These are phyloP conservation scores for Agrotis segetum DNA, from an alignment of 2,888 invertebrate species.

Conservation along the genomic window DNA sequence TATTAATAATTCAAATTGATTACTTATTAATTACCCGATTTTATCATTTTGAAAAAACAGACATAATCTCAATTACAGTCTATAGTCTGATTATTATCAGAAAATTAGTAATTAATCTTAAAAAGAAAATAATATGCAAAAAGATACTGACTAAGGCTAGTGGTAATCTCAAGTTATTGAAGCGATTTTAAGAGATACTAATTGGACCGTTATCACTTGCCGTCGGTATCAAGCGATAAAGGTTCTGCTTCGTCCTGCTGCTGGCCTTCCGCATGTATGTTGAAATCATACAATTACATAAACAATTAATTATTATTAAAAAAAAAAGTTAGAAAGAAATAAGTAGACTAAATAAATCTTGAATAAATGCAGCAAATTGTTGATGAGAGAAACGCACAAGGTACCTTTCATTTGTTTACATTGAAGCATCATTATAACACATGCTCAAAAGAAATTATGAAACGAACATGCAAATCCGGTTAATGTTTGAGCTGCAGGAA, in stretches of 20 bases:
- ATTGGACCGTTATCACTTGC: slow-evolving; percentile 37
- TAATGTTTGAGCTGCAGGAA: too few species aligned
- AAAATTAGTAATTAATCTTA: neutral
- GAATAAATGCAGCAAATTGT: neutral
- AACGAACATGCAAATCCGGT: slow-evolving; percentile 60
- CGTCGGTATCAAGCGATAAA: slow-evolving; percentile 45
- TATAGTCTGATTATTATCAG: slow-evolving; percentile 10
- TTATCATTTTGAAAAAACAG: slow-evolving; percentile 11
- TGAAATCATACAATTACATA: too few species aligned
- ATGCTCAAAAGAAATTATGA: slow-evolving; percentile 50
- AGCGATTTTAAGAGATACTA: slow-evolving; percentile 6
- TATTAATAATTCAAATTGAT: neutral
- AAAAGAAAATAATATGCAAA: neutral
- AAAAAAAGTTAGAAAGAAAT: too few species aligned
- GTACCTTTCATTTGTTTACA: slow-evolving; percentile 47
- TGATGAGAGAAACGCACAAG: neutral
- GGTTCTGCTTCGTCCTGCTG: neutral
- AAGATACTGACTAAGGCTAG: neutral
- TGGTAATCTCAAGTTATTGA: too few species aligned
- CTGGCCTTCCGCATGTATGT: neutral
- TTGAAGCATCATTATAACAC: slow-evolving; percentile 39
- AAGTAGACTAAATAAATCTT: too few species aligned
- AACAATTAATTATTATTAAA: too few species aligned
- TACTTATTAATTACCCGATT: slow-evolving; percentile 3
- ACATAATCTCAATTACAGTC: slow-evolving; percentile 5